Evolutionary conservation across 2,113 vertebrate genomes (phyloP), one percentile per base, ranked within the genome.

Genomic region (Bubo scandiacus): DNA sequence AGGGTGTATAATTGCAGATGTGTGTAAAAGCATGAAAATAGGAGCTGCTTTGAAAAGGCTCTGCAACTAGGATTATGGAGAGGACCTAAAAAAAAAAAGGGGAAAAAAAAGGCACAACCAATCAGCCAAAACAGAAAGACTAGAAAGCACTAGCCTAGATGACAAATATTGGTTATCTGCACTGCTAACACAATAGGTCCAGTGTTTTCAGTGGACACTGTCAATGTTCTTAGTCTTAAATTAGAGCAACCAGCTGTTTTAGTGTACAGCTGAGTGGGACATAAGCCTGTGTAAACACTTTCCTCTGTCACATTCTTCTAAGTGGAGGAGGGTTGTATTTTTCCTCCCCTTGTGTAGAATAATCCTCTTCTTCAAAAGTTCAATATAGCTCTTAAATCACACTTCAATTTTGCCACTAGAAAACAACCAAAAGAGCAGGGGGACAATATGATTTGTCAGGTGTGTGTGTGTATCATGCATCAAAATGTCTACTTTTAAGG

Each of bases 231-330:
- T 75, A 45, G 86, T 85, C 96, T 91, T 92, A 97, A 97, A 97
- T 96, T 95, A 97, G 91, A 94, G 84, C 66, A 95, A 95, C 94
- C 97, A 97, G 96, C 96, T 97, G 96, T 88, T 97, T 94, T 32
- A 96, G 92, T 6, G 59, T 97, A 96, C 95, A 97, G 95, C 97
- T 96, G 96, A 97, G 94, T 10, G 12, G 91, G 95, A 97, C 96
- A 95, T 97, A 96, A 97, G 95, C 85, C 93, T 90, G 62, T 91
- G 86, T 88, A 95, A 94, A 96, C 81, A 91, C 74, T 87, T 57
- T 81, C 61, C 68, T 89, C 73, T 85, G 86, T 42, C 84, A 89
- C 94, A 95, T 92, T 97, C 80, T 84, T 94, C 80, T 29, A 79
- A 94, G 40, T n/a, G 85, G 72, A 78, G 78, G 52, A 92, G 68